Base-by-base conservation (phyloP, 1,140 invertebrate species). In the Hylaeus volcanicus region DNA sequence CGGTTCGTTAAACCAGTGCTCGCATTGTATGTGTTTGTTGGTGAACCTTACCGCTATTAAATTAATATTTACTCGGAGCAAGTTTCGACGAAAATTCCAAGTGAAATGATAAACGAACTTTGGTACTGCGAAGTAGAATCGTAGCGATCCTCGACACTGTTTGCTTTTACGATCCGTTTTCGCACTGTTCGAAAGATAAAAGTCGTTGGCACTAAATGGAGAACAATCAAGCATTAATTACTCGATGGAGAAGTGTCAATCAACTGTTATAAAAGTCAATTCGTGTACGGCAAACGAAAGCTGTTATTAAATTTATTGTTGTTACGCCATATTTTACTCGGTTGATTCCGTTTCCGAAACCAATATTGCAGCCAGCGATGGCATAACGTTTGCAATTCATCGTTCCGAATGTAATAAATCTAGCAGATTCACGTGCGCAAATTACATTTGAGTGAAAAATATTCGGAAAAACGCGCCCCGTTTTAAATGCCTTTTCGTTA, bases 261-360 rank as follows among this genome's bases (percentile, higher is more conserved):
- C 11, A 12, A n/a, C 1, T 5, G 12, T 39, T 37, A 9, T 12
- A 15, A 76, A 48, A 48, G 55, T 51, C 41, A 60, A 60, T 51
- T 55, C 41, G 4, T n/a, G 1, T 9, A 14, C 26, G 3, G 5
- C 51, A n/a, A 68, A 39, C n/a, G 26, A n/a, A 58, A 26, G 43
- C n/a, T 41, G 61, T 68, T 76, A 58, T 69, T 77, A 77, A 69
- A 69, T 69, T 39, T 69, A 60, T 76, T 76, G 41, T 69, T 48
- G n/a, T n/a, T 11, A 2, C 4, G 48, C 41, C n/a, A 11, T 45
- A 56, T 56, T 56, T 41, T 51, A 41, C 15, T 45, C 4, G 11
- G 3, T 3, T 6, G 53, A 4, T 26, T 26, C 48, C 15, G 2
- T 37, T 39, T 66, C 12, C 48, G 26, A 53, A 26, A 53, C 15